These are phyloP conservation scores for Candidula unifasciata DNA, from an alignment of 2,888 invertebrate species.

Conservation along the genomic window DNA sequence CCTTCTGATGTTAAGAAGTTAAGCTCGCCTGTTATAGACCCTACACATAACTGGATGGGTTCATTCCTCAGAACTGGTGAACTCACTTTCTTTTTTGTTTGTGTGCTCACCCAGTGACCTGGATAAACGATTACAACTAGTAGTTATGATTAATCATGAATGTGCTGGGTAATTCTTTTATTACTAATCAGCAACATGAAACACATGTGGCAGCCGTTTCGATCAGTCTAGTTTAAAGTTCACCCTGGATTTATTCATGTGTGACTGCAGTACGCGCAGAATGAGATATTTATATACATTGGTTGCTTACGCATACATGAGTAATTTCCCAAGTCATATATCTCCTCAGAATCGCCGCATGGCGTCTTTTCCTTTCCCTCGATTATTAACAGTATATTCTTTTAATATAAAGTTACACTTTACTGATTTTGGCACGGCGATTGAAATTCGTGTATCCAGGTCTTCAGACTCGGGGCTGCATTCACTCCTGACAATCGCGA, in stretches of 20 bases:
- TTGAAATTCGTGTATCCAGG: background rate
- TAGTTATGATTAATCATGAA: conserved; percentile 34
- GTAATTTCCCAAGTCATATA: background rate
- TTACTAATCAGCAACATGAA: background rate
- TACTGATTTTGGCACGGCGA: background rate
- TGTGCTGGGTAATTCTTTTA: conserved; percentile 9
- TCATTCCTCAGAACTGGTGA: conserved; percentile 28
- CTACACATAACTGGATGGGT: background rate
- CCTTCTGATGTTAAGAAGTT: background rate
- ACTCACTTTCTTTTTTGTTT: background rate
- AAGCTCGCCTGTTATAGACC: conserved; percentile 2
- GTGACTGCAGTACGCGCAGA: background rate
- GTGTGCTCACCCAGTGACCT: background rate
- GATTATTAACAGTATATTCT: background rate
- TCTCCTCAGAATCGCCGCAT: too few relatives aligned
- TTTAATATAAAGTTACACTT: background rate
- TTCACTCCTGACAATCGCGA: background rate
- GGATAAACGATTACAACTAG: background rate
- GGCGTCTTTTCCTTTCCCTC: background rate
- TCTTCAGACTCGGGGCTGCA: background rate
- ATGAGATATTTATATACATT: conserved; percentile 19
- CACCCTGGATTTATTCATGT: background rate
- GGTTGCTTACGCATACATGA: conserved; percentile 10
- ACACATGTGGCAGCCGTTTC: background rate
- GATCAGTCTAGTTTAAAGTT: background rate